phyloP scores from a whole-genome alignment of 2,888 invertebrate genomes.

The Elegia similella region DNA sequence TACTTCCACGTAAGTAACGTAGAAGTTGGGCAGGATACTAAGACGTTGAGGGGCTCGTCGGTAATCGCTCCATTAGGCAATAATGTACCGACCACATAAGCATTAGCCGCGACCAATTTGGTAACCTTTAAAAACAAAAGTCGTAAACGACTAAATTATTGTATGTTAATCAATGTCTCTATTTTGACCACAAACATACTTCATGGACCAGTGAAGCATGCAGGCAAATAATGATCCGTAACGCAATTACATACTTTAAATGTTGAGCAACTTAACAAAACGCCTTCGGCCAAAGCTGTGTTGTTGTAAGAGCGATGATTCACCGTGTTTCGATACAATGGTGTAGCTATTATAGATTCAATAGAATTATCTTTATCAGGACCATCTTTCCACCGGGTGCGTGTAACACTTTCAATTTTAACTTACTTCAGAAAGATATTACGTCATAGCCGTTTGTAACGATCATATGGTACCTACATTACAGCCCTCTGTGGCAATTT shows the following conservation, averaged over 20 bases:
- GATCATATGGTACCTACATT: not conserved
- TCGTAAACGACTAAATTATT: conserved; percentile 20
- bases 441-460: not conserved
- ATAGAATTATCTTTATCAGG: conserved; percentile 10
- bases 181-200: conserved; percentile 48
- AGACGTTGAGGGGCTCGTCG: not conserved
- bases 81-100: not conserved
- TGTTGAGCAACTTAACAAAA: conserved; percentile 40
- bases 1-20: not conserved
- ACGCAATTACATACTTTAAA: conserved; percentile 40
- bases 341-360: conserved; percentile 10
- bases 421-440: not conserved
- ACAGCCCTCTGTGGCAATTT: not conserved
- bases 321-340: conserved; percentile 34
- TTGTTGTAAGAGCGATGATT: conserved; percentile 41
- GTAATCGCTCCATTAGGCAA: not conserved
- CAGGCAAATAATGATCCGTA: conserved; percentile 52
- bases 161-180: conserved; percentile 49
- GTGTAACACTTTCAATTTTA: conserved; percentile 10
- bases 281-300: conserved; percentile 34
- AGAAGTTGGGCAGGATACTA: not conserved
- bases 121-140: conserved; percentile 1
- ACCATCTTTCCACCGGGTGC: conserved; percentile 8
- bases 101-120: not conserved
- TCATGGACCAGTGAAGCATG: conserved; percentile 50